phyloP scores from a whole-genome alignment of 2,888 invertebrate species.

The Epirrhoe tristata region DNA sequence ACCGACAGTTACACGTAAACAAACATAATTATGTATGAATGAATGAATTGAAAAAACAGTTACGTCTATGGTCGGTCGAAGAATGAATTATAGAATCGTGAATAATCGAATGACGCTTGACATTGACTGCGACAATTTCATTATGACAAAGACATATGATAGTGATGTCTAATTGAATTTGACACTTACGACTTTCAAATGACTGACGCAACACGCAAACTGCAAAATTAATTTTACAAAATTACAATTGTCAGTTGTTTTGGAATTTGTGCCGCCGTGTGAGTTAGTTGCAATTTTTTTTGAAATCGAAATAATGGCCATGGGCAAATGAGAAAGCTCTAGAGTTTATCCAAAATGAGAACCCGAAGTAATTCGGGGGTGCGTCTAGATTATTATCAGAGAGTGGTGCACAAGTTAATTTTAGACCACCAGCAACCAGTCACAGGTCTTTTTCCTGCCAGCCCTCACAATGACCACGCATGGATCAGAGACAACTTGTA shows the following conservation, averaged over 20 bases:
- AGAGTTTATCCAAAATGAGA: constrained; percentile 85
- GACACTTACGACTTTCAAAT: constrained; percentile 78
- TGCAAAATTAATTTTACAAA: constrained; percentile 27
- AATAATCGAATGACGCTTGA: too few species aligned
- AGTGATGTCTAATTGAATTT: too few species aligned
- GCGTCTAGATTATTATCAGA: constrained; percentile 97
- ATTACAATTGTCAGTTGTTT: constrained; percentile 5
- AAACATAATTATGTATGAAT: neutral
- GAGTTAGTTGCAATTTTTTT: too few species aligned
- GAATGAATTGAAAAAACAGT: neutral
- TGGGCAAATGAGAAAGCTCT: neutral
- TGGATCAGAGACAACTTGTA: constrained; percentile 99
- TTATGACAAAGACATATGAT: constrained; percentile 18
- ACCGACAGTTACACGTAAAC: constrained; percentile 12
- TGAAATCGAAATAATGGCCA: neutral
- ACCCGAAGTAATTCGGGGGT: constrained; percentile 96
- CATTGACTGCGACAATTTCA: too few species aligned
- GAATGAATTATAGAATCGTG: too few species aligned
- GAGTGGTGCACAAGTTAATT: constrained; percentile 97
- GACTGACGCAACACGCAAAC: constrained; percentile 47
- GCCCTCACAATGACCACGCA: constrained; percentile 94
- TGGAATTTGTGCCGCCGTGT: neutral
- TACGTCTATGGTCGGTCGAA: too few species aligned
- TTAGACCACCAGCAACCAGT: constrained; percentile 98
- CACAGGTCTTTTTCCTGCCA: constrained; percentile 98